Evolutionary conservation across 2,888 invertebrate species (phyloP).

Genomic region (Polydrusus pterygomalis): DNA sequence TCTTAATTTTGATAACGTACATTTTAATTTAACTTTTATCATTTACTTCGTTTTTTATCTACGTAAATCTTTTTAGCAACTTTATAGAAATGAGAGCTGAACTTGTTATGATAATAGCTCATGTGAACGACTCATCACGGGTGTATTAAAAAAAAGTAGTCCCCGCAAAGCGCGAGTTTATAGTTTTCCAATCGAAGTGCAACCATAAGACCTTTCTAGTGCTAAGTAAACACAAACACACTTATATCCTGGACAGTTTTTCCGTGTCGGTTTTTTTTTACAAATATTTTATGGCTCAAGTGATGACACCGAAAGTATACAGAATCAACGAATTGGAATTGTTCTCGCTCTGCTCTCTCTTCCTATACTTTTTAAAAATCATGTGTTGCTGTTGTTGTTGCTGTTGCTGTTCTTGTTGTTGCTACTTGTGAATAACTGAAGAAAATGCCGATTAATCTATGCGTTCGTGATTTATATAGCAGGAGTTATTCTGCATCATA

Average conservation of each 20-base stretch:
- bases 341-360: constrained; percentile 49
- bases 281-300: constrained; percentile 34
- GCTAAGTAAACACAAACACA: background rate
- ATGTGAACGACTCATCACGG: constrained; percentile 30
- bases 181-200: background rate
- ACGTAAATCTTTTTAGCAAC: constrained; percentile 52
- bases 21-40: constrained; percentile 52
- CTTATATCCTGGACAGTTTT: background rate
- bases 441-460: constrained; percentile 58
- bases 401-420: constrained; percentile 59
- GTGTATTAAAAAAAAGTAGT: constrained; percentile 1
- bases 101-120: constrained; percentile 38
- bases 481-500: constrained; percentile 38
- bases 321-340: constrained; percentile 49
- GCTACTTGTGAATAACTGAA: constrained; percentile 51
- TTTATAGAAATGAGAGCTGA: constrained; percentile 47
- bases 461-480: constrained; percentile 50
- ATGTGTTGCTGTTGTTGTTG: constrained; percentile 57
- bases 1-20: constrained; percentile 53
- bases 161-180: background rate
- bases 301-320: constrained; percentile 49
- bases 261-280: background rate
- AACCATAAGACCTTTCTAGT: background rate
- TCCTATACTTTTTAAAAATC: constrained; percentile 54
- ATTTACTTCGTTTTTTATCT: constrained; percentile 51